Conservation (phyloP, 2,113 vertebrate species). For the Tursiops truncatus region DNA sequence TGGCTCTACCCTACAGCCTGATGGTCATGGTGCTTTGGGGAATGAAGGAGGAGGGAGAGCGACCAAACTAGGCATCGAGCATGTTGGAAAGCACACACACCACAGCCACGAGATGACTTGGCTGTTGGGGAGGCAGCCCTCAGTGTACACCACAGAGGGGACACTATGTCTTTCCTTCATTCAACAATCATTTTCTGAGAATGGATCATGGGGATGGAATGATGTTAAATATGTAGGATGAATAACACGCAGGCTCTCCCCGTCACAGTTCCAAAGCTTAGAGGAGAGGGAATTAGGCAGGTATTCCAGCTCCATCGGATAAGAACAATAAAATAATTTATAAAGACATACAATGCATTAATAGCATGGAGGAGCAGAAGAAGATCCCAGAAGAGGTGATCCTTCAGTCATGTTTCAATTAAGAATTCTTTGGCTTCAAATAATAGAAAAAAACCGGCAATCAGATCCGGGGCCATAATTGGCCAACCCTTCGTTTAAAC, state of each 20-base stretch:
- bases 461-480: background rate
- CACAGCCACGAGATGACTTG: background rate
- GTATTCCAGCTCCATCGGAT: background rate
- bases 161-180: background rate
- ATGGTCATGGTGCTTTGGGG: background rate
- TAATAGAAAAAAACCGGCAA: background rate
- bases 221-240: background rate
- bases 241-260: background rate
- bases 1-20: background rate
- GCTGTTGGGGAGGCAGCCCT: too few species aligned
- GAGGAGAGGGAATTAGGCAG: background rate
- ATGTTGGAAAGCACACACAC: background rate
- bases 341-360: background rate
- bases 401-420: background rate
- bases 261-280: background rate
- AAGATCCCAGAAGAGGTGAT: background rate
- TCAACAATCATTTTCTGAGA: background rate
- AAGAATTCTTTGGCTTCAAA: background rate
- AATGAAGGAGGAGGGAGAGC: background rate
- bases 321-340: background rate
- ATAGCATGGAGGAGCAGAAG: background rate
- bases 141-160: background rate
- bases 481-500: background rate
- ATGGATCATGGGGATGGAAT: fast-evolving
- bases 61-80: background rate